Percentiles rank a stretch among this genome's conserved stretches.
Evolutionary conservation across 2,888 invertebrate species (phyloP).

Genomic region (Apodemia duryi): DNA sequence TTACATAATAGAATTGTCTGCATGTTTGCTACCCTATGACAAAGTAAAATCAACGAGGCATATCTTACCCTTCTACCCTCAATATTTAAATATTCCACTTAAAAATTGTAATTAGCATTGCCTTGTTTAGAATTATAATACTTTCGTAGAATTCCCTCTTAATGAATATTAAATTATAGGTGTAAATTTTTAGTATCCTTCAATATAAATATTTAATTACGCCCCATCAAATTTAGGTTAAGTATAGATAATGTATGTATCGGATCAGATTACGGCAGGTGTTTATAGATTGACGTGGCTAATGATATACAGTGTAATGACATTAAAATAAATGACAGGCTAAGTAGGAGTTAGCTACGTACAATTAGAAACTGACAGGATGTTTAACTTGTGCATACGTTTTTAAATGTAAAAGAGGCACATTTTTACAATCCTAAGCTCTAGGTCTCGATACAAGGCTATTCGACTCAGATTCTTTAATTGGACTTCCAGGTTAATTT

Average conservation of each 20-base stretch:
- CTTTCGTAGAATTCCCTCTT: slow-evolving; percentile 6
- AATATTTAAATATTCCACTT: not conserved
- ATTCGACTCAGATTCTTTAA: no score
- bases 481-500: no score
- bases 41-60: no score
- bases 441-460: no score
- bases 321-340: slow-evolving; percentile 14
- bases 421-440: no score
- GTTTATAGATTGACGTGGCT: slow-evolving; percentile 15
- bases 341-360: slow-evolving; percentile 16
- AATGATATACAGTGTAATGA: slow-evolving; percentile 16
- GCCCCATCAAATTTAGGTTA: slow-evolving; percentile 9
- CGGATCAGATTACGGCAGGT: slow-evolving; percentile 19
- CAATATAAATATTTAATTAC: slow-evolving; percentile 13
- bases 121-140: slow-evolving; percentile 8
- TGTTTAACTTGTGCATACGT: slow-evolving; percentile 9
- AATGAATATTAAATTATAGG: slow-evolving; percentile 14
- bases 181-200: slow-evolving; percentile 12
- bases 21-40: no score
- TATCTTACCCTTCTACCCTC: not conserved
- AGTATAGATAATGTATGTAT: slow-evolving; percentile 12
- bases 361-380: slow-evolving; percentile 14
- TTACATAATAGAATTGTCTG: no score
- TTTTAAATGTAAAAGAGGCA: not conserved
- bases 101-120: slow-evolving; percentile 5